Conservation (phyloP, 2,888 invertebrate species). For the Nomada hirtipes region DNA sequence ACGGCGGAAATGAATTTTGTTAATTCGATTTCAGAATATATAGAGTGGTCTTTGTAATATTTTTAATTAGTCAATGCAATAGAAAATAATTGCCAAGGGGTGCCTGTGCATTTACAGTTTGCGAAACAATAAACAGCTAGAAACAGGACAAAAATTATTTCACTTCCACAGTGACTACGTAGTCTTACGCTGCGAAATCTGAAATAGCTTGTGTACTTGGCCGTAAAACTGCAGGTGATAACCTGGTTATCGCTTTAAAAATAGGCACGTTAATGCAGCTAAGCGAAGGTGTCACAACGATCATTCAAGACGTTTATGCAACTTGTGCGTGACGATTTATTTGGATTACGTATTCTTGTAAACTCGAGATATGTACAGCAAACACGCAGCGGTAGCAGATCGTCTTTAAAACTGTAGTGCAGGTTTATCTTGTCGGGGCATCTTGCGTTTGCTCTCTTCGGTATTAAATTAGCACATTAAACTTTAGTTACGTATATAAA, state of each 20-base stretch:
- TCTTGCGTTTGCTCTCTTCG: too few relatives aligned
- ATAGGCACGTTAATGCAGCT: constrained; percentile 53
- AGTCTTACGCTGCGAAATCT: constrained; percentile 3
- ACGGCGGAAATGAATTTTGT: too few relatives aligned
- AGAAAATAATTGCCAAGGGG: too few relatives aligned
- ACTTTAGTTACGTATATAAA: too few relatives aligned
- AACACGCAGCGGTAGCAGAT: background rate
- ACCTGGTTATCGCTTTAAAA: constrained; percentile 62
- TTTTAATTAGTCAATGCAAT: too few relatives aligned
- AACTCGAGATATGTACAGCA: constrained; percentile 2
- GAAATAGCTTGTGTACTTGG: constrained; percentile 37
- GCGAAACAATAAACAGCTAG: background rate
- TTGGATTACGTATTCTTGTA: constrained; percentile 16
- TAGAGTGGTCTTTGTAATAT: too few relatives aligned
- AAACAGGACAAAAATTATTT: background rate
- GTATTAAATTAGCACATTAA: too few relatives aligned
- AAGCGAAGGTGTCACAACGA: constrained; percentile 40
- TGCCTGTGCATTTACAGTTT: too few relatives aligned
- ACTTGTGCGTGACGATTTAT: constrained; percentile 7
- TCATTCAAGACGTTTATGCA: constrained; percentile 28
- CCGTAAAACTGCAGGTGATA: constrained; percentile 45
- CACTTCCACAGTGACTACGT: background rate
- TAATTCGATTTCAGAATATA: too few relatives aligned
- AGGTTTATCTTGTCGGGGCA: too few relatives aligned
- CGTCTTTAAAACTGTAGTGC: background rate